phyloP scores from a whole-genome alignment of 2,113 vertebrate species.

The Cercocebus atys region DNA sequence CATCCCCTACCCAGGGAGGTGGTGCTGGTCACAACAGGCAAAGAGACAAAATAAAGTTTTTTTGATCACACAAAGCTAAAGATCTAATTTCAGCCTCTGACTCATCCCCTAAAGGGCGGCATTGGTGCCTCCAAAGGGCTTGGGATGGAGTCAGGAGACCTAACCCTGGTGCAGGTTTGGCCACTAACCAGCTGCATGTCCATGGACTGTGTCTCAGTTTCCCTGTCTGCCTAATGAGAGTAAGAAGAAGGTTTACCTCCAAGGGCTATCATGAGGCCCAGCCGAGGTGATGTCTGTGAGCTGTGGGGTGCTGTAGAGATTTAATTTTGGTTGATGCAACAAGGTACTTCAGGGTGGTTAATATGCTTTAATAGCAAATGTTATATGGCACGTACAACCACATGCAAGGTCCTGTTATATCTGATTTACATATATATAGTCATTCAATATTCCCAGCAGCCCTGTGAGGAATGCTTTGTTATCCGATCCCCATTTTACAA shows the following conservation, averaged over 20 bases:
- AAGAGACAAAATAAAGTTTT: not conserved
- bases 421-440: not conserved
- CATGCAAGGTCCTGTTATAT: not conserved
- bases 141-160: not conserved
- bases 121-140: not conserved
- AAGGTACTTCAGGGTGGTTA: not conserved
- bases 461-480: not conserved
- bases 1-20: not conserved
- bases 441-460: not conserved
- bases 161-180: not conserved
- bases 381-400: not conserved
- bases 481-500: not conserved
- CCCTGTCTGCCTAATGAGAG: not conserved
- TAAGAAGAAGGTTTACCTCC: not conserved
- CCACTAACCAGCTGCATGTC: not conserved
- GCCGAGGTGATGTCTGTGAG: not conserved
- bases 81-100: not conserved
- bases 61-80: not conserved
- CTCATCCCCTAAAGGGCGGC: not conserved
- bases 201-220: not conserved
- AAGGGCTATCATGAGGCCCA: not conserved
- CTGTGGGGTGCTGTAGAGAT: not conserved
- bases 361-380: not conserved
- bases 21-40: not conserved
- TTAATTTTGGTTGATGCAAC: not conserved